Conservation (phyloP, 1,140 invertebrate species). For the Protaetia brevitarsis region DNA sequence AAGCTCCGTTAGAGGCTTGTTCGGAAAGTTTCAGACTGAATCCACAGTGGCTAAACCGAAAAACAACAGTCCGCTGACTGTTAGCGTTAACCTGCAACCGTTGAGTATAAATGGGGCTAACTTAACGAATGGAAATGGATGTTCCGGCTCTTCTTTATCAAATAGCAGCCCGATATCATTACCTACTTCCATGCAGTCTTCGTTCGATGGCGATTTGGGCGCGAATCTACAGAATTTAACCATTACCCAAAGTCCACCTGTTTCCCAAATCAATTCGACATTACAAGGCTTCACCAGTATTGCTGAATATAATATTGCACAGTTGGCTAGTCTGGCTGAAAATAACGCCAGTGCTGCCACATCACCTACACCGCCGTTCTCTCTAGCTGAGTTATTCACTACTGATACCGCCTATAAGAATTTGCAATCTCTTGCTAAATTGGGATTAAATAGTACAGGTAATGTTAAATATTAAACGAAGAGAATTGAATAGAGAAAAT, state of each 20-base stretch:
- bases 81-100: slow-evolving; percentile 29
- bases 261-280: slow-evolving; percentile 38
- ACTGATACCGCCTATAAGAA: slow-evolving; percentile 83
- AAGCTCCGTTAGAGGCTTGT: slow-evolving; percentile 41
- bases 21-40: slow-evolving; percentile 28
- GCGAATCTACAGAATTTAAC: slow-evolving; percentile 51
- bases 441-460: slow-evolving; percentile 56
- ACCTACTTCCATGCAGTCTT: slow-evolving; percentile 69
- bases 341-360: slow-evolving; percentile 61
- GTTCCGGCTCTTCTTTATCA: slow-evolving; percentile 53
- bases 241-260: slow-evolving; percentile 48
- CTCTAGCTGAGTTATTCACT: slow-evolving; percentile 68
- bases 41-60: background rate
- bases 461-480: slow-evolving; percentile 17
- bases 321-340: slow-evolving; percentile 74
- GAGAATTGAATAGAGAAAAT: too few species aligned
- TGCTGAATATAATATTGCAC: slow-evolving; percentile 79
- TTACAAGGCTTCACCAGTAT: slow-evolving; percentile 63
- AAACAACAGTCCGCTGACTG: slow-evolving; percentile 16
- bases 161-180: slow-evolving; percentile 64
- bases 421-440: slow-evolving; percentile 81
- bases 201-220: slow-evolving; percentile 65
- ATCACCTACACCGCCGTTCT: slow-evolving; percentile 61
- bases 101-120: slow-evolving; percentile 35
- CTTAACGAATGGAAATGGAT: slow-evolving; percentile 46